These are phyloP conservation scores for Carassius carassius DNA, from an alignment of 2,113 vertebrate genomes.

Conservation along the genomic window DNA sequence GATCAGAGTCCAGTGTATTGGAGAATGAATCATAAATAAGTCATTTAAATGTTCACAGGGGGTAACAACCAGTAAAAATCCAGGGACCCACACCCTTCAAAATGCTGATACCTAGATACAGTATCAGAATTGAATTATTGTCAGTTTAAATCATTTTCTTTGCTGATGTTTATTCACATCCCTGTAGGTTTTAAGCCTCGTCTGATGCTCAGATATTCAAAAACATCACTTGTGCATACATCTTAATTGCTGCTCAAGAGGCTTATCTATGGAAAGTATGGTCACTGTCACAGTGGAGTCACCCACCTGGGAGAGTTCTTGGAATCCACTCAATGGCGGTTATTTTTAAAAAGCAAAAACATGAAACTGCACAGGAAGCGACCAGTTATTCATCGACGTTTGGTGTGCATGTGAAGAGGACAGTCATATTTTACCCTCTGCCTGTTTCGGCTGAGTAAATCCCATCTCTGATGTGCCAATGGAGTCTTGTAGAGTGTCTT, in stretches of 20 bases:
- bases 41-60: background rate
- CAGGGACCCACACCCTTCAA: background rate
- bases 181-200: background rate
- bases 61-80: background rate
- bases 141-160: background rate
- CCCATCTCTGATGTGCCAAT: background rate
- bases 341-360: background rate
- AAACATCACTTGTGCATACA: constrained; percentile 5
- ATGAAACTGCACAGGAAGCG: background rate
- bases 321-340: constrained; percentile 5
- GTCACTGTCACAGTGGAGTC: constrained; percentile 13
- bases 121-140: constrained; percentile 1
- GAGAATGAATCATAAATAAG: background rate
- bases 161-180: background rate
- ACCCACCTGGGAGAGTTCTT: background rate
- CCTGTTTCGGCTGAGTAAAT: background rate
- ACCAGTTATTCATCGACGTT: background rate
- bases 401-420: background rate
- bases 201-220: constrained; percentile 13
- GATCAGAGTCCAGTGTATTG: background rate
- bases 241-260: constrained; percentile 36
- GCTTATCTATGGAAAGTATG: constrained; percentile 18
- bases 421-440: background rate
- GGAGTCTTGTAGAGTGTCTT: constrained; percentile 15
- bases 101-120: too few relatives aligned